Evolutionary conservation across 2,113 vertebrate species (phyloP).

Genomic region (Microcebus jonahi): DNA sequence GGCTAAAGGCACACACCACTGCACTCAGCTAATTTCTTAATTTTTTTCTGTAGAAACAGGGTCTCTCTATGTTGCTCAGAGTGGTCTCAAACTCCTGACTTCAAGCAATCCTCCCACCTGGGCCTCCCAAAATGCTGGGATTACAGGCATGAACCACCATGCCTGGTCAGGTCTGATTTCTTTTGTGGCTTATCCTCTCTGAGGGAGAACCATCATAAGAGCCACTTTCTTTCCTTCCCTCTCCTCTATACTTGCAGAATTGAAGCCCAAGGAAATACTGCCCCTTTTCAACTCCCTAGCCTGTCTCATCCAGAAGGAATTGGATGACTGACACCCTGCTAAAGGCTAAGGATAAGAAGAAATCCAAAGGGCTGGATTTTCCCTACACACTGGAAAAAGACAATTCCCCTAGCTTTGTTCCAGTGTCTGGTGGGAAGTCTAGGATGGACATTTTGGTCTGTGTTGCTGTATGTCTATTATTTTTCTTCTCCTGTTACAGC

Average conservation of each 20-base stretch:
- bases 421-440: not conserved
- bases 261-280: conserved; percentile 17
- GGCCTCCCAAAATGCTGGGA: no score
- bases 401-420: not conserved
- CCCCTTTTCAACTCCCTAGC: not conserved
- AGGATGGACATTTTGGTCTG: not conserved
- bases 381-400: not conserved
- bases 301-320: not conserved
- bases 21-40: no score
- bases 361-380: not conserved
- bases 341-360: not conserved
- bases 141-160: no score
- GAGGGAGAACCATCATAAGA: not conserved
- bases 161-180: not conserved
- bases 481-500: conserved; percentile 9
- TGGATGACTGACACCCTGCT: not conserved
- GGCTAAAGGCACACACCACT: no score
- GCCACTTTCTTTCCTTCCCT: conserved; percentile 32
- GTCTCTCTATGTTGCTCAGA: no score
- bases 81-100: no score
- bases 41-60: no score
- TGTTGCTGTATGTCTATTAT: conserved; percentile 3
- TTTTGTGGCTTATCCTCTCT: not conserved
- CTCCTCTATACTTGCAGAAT: not conserved
- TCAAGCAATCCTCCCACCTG: no score